These are phyloP conservation scores for Nomada hirtipes DNA, from an alignment of 2,888 invertebrate species.

Conservation along the genomic window DNA sequence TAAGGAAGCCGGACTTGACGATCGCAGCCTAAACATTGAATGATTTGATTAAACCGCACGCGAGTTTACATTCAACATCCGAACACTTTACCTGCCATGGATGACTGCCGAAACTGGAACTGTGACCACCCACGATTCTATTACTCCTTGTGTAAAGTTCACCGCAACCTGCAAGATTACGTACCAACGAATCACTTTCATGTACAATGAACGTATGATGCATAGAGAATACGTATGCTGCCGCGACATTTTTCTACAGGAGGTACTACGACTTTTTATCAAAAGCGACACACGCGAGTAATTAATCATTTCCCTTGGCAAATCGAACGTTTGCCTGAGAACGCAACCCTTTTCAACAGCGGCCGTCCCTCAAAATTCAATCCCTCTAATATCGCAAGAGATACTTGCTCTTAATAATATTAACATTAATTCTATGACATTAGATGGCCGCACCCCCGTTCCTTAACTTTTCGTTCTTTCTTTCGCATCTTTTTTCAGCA, in stretches of 20 bases:
- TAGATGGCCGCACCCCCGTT: no score
- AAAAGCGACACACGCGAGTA: background rate
- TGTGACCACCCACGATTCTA: slow-evolving; percentile 96
- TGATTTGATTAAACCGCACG: no score
- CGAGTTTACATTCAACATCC: slow-evolving; percentile 83
- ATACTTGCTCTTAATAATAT: no score
- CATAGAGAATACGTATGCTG: no score
- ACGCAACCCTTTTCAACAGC: no score
- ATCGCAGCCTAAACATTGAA: slow-evolving; percentile 88
- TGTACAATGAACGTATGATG: no score
- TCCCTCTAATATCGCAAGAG: background rate
- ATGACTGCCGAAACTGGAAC: slow-evolving; percentile 95
- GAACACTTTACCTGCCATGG: slow-evolving; percentile 94
- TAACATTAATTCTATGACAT: no score
- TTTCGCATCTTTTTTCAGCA: background rate
- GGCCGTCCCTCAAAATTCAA: no score
- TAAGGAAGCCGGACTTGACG: slow-evolving; percentile 95
- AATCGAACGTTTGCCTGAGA: no score
- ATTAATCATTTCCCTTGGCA: no score
- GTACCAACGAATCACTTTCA: background rate
- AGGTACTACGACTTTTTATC: background rate
- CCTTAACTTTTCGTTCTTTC: no score
- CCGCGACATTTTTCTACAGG: no score
- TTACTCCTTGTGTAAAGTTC: slow-evolving; percentile 94
- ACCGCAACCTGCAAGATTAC: slow-evolving; percentile 90